Evolutionary conservation across 2,888 invertebrate species (phyloP), one percentile per base, ranked within the genome.

Genomic region (Cephus sareptanus): DNA sequence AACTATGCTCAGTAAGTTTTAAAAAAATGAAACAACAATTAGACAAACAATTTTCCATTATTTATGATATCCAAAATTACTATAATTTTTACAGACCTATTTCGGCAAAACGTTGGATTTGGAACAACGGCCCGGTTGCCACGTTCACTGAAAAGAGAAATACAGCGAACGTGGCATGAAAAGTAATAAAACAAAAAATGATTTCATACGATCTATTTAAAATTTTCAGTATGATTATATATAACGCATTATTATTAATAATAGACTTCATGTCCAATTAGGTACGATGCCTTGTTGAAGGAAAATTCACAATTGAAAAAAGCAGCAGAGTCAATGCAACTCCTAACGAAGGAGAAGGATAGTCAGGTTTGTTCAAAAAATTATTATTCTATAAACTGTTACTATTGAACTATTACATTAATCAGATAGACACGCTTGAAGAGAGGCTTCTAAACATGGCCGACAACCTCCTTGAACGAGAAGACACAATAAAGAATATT

Each of bases 151-250:
- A 86, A 81, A 34, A 85, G 77, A 34, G 83, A 87, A 80, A 85
- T 89, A 6, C 87, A 87, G 77, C 85, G 84, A 35, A 84, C 81
- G 23, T 89, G 89, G 89, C 86, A 89, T 31, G 83, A 84, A 73
- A 83, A 89, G 88, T 89, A 85, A 79, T 76, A 76, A 74, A 31
- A 37, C 11, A 11, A 76, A 71, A 33, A 40, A 75, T 15, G 13
- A 35, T 34, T 75, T 68, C 75, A 34, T 56, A 33, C 34, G 33
- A 23, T 12, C 9, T 69, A 34, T 34, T 69, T 13, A 15, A 15
- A 76, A 56, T 73, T 34, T 12, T 69, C 23, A 30, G 33, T 73
- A 40, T 0, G 12, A 11, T 75, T 30, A 11, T 34, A 76, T 30
- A 31, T 40, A 13, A 3, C 6, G 3, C 1, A 69, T 34, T 12